Base-by-base conservation (phyloP, 2,888 invertebrate species). In the Apotomis betuletana region DNA sequence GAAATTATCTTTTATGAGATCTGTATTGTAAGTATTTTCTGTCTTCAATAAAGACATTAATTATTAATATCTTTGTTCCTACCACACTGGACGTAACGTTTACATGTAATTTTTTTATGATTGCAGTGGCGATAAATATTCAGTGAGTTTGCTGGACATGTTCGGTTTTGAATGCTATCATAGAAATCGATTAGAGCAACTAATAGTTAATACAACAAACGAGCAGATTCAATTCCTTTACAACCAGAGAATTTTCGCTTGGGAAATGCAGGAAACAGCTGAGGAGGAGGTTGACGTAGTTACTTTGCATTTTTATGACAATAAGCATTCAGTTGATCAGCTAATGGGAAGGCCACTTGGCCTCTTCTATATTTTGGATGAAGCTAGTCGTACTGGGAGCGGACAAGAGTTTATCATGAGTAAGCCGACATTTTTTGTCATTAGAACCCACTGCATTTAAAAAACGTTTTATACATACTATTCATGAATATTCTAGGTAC, bases 181-280 rank as follows among this genome's bases (percentile, higher is more conserved):
- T 78, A 94, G 95, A 79, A 99, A 99, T 88, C 95, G 96, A 10
- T 93, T 98, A 75, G 97, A 98, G 79, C 98, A 98, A 85, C 92
- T 99, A 8, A 95, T 98, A 77, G 96, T 98, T 3, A 99, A 99
- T 84, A 96, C 96, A 0, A 94, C 97, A 73, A 99, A 98, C 84
- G 98, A 99, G 85, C 98, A 98, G 88, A 95, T 99, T 85, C 98
- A 98, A 84, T 98, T 97, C 85, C 96, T 97, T 79, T 99, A 98
- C 87, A 97, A 98, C 81, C 98, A 99, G 88, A 95, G 97, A 83
- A 95, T 97, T 75, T 99, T 98, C 87, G 96, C 96, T 5, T 98
- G 97, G 96, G 98, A 98, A 94, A 96, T 97, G 96, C 95, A 95
- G 78, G 94, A 94, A 82, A 95, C 96, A 94, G 95, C 96, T 74